Evolutionary conservation across 2,888 invertebrate genomes (phyloP).

Genomic region (Phoronis australis): DNA sequence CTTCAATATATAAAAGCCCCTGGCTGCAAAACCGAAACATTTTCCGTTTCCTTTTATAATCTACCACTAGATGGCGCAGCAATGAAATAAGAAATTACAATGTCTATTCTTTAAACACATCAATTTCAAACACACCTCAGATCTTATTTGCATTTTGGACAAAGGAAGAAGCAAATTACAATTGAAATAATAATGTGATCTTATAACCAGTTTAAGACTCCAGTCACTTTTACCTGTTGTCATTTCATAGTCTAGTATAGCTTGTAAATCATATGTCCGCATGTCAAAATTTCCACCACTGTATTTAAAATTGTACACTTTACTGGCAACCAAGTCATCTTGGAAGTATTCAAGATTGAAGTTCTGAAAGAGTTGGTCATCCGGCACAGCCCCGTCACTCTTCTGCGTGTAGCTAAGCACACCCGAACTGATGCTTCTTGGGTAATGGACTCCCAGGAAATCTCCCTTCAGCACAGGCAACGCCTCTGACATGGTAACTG

Average conservation of each 20-base stretch:
- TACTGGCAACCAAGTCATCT: conserved; percentile 24
- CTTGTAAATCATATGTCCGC: conserved; percentile 25
- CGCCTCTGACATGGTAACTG: conserved; percentile 19
- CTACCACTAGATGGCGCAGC: too few relatives aligned
- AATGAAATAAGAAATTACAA: too few relatives aligned
- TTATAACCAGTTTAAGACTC: too few relatives aligned
- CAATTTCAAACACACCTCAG: too few relatives aligned
- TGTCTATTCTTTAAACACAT: too few relatives aligned
- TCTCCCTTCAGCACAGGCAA: conserved; percentile 37
- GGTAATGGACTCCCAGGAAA: conserved; percentile 44
- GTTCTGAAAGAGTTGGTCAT: conserved; percentile 33
- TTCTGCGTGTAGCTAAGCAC: conserved; percentile 31
- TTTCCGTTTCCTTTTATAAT: too few relatives aligned
- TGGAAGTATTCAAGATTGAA: conserved; percentile 32
- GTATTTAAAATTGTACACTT: conserved; percentile 1
- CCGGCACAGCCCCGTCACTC: conserved; percentile 20
- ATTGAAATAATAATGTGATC: too few relatives aligned
- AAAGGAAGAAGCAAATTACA: too few relatives aligned
- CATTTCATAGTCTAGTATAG: not conserved
- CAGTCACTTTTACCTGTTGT: too few relatives aligned
- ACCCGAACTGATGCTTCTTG: conserved; percentile 22
- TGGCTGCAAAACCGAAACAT: too few relatives aligned
- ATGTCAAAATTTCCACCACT: conserved; percentile 5
- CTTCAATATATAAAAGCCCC: too few relatives aligned
- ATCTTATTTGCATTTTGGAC: too few relatives aligned